Evolutionary conservation across 1,140 invertebrate species (phyloP).

Genomic region (Saccostrea echinata): DNA sequence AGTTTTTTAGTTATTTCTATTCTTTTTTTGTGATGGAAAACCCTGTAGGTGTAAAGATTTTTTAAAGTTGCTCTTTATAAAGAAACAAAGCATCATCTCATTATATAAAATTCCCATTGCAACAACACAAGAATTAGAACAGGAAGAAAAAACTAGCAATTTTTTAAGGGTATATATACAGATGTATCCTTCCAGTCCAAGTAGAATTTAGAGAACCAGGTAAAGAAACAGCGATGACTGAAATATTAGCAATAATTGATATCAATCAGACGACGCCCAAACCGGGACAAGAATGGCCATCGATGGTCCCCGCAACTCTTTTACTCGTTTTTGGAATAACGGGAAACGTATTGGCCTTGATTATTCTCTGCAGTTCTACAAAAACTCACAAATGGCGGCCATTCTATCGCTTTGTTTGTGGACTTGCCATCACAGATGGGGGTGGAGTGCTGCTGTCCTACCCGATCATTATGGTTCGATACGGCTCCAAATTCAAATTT

Average conservation of each 20-base stretch:
- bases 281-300: not conserved
- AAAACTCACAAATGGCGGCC: slow-evolving; percentile 30
- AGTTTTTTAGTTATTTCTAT: too few relatives aligned
- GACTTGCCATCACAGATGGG: slow-evolving; percentile 15
- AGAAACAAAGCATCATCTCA: too few relatives aligned
- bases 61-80: too few relatives aligned
- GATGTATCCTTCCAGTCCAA: too few relatives aligned
- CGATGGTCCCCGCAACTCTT: not conserved
- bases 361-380: not conserved
- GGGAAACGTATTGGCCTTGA: not conserved
- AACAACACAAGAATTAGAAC: too few relatives aligned
- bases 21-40: too few relatives aligned
- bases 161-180: too few relatives aligned
- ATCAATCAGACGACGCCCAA: not conserved
- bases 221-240: too few relatives aligned
- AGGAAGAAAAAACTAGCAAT: too few relatives aligned
- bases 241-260: not conserved
- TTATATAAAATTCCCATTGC: too few relatives aligned
- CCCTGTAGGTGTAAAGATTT: too few relatives aligned
- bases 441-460: not conserved
- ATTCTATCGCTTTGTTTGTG: slow-evolving; percentile 21
- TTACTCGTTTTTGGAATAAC: not conserved
- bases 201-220: too few relatives aligned
- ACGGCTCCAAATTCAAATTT: slow-evolving; percentile 14
- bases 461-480: slow-evolving; percentile 18